phyloP scores from a whole-genome alignment of 2,113 vertebrate species.

The Colius striatus region DNA sequence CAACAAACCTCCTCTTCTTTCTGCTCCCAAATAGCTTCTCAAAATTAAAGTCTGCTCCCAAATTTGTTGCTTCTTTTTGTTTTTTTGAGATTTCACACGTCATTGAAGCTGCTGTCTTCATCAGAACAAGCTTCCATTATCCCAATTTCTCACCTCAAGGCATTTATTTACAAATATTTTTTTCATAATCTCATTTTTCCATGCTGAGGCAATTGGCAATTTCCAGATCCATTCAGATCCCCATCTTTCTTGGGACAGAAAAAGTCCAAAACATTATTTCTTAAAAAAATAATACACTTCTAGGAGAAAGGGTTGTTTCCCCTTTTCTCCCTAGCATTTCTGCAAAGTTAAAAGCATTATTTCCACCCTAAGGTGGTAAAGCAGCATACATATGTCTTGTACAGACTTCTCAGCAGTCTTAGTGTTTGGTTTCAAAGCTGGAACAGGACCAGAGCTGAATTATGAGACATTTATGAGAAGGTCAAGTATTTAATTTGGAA shows the following conservation, averaged over 20 bases:
- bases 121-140: not conserved
- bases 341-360: not conserved
- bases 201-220: not conserved
- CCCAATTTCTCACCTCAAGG: not conserved
- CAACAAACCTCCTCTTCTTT: not conserved
- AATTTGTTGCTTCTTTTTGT: not conserved
- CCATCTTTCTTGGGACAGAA: not conserved
- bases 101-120: not conserved
- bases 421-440: not conserved
- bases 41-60: not conserved
- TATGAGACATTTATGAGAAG: not conserved
- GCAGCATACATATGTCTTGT: not conserved
- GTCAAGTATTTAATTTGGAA: not conserved
- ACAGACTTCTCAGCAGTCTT: not conserved
- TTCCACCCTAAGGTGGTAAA: not conserved
- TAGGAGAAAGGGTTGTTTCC: not conserved
- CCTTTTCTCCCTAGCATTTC: not conserved
- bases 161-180: not conserved
- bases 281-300: not conserved
- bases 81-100: not conserved
- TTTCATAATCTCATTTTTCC: not conserved
- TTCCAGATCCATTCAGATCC: not conserved
- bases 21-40: not conserved
- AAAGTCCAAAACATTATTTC: not conserved
- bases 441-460: not conserved